Evolutionary conservation across 2,888 invertebrate species (phyloP), one percentile per base, ranked within the genome.

Genomic region (Phengaris alcon): DNA sequence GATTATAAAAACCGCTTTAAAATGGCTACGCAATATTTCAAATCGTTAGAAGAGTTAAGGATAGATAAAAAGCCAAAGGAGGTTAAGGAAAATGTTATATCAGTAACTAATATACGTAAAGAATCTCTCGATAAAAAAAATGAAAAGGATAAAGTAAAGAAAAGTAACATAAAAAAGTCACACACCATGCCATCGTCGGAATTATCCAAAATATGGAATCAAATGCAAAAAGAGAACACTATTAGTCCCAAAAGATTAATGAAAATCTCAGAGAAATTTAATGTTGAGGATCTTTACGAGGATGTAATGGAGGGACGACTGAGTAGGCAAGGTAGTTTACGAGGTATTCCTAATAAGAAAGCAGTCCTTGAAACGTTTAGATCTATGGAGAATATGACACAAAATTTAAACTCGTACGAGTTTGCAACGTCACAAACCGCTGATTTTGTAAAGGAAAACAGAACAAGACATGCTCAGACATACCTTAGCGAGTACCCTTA

Each of bases 331-430:
- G 94, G 94, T n/a, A 91, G 91, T 81, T 89, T 94, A 68, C 86
- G 93, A 82, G 94, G 94, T 0, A 94, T 94, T 79, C 94, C 94
- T 48, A 90, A 94, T 81, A 94, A 93, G 79, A 93, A 92, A 82
- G 94, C 94, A 2, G 94, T 94, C 59, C 84, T 94, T 44, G 93
- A 93, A 82, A 86, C 94, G 0, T 93, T 94, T 78, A 88, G 88
- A 79, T 94, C 94, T 1, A 93, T 94, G 91, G 94, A 94, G 82
- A 93, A 92, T 78, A 79, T 94, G 70, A 86, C 89, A 77, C 86
- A 80, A 44, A 88, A 86, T 78, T 80, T 90, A 6, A 90, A 86
- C 80, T 87, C 93, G 0, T 94, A 93, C 80, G 93, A 93, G 78
- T 86, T 91, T 72, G 85, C 89, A 0, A 83, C 87, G 5, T 84